These are phyloP conservation scores for Dicrurus megarhynchus DNA, from an alignment of 2,113 vertebrate genomes.

Conservation along the genomic window DNA sequence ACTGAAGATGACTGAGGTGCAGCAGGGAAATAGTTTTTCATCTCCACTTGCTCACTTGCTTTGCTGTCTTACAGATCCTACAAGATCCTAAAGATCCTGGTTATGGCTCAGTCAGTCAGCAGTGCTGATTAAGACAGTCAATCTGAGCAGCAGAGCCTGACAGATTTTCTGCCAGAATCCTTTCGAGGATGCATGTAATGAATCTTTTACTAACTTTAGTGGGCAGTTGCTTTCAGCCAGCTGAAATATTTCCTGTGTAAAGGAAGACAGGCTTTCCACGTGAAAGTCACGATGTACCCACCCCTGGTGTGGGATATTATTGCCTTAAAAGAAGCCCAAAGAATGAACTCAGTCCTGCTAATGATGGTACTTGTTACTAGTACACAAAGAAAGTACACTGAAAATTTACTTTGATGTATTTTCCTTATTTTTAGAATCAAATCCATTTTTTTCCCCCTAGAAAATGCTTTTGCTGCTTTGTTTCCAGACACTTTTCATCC, in stretches of 20 bases:
- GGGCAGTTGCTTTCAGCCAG: neutral
- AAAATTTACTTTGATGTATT: neutral
- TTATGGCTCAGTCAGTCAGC: neutral
- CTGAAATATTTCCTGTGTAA: neutral
- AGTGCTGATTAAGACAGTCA: neutral
- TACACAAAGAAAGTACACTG: neutral
- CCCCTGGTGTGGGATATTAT: neutral
- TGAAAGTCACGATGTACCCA: neutral
- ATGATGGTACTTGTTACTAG: neutral
- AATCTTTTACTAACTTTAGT: neutral
- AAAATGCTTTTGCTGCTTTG: neutral
- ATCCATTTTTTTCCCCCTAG: fast-evolving
- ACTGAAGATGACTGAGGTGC: neutral
- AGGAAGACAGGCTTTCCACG: neutral
- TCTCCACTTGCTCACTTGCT: neutral
- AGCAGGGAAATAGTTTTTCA: neutral
- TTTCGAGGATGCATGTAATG: neutral
- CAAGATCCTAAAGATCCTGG: neutral
- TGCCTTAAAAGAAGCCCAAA: neutral
- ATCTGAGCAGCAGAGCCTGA: neutral
- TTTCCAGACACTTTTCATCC: neutral
- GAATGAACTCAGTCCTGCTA: neutral
- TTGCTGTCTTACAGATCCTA: neutral
- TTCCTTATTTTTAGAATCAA: neutral
- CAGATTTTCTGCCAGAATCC: neutral